Evolutionary conservation across 2,888 invertebrate genomes (phyloP).

Genomic region (Amphipoea oculea): DNA sequence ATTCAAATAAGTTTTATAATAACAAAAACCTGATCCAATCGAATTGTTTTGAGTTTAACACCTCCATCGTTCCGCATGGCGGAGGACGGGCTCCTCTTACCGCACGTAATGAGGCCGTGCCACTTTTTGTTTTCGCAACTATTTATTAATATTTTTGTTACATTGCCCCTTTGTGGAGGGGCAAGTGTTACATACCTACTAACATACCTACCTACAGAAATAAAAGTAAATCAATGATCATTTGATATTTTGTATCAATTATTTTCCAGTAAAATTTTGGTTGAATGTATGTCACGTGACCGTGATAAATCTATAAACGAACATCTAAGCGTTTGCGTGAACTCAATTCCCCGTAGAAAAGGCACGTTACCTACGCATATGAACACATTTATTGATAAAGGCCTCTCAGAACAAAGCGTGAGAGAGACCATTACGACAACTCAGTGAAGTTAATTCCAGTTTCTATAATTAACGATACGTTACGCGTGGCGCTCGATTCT

Average conservation of each 20-base stretch:
- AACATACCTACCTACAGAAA: slow-evolving; percentile 2
- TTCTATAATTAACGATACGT: slow-evolving; percentile 73
- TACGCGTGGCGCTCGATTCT: slow-evolving; percentile 61
- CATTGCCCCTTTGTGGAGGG: slow-evolving; percentile 62
- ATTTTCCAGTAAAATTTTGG: slow-evolving; percentile 10
- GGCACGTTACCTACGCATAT: slow-evolving; percentile 37
- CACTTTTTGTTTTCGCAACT: slow-evolving; percentile 76
- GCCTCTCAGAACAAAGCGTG: slow-evolving; percentile 61
- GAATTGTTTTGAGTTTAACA: slow-evolving; percentile 69
- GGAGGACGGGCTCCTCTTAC: slow-evolving; percentile 72
- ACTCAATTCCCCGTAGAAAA: slow-evolving; percentile 50
- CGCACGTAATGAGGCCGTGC: slow-evolving; percentile 72
- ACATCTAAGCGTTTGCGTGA: slow-evolving; percentile 41
- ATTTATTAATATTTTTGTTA: slow-evolving; percentile 68
- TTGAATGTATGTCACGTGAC: slow-evolving; percentile 45
- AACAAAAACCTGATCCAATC: slow-evolving; percentile 68
- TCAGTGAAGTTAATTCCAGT: slow-evolving; percentile 67
- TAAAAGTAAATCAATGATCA: slow-evolving; percentile 14
- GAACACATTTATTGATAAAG: slow-evolving; percentile 52
- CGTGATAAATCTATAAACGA: slow-evolving; percentile 49
- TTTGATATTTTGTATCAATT: slow-evolving; percentile 20
- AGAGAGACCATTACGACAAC: slow-evolving; percentile 64
- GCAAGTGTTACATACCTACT: slow-evolving; percentile 36
- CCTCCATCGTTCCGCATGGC: slow-evolving; percentile 73
- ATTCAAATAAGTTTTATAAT: slow-evolving; percentile 57